phyloP scores from a whole-genome alignment of 2,888 invertebrate species.

The Drosophila nr. perissopoda region DNA sequence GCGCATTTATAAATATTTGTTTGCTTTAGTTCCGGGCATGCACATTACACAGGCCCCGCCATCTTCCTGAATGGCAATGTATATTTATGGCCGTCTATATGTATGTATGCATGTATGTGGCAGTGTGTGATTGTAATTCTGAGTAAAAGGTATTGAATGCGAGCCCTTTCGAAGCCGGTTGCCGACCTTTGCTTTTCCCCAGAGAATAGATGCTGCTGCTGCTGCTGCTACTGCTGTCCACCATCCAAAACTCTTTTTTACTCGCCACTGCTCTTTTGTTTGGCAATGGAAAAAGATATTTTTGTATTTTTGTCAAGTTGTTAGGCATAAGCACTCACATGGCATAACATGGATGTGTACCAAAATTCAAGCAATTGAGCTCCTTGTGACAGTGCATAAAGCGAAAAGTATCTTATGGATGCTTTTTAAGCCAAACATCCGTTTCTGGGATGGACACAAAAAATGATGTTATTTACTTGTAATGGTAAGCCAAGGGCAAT shows the following conservation, averaged over 20 bases:
- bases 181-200: slow-evolving; percentile 63
- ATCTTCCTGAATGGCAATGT: slow-evolving; percentile 33
- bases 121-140: slow-evolving; percentile 36
- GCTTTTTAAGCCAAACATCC: slow-evolving; percentile 38
- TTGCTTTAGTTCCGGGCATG: slow-evolving; percentile 72
- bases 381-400: slow-evolving; percentile 52
- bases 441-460: slow-evolving; percentile 5
- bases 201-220: slow-evolving; percentile 23
- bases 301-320: slow-evolving; percentile 57
- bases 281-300: slow-evolving; percentile 31
- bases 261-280: slow-evolving; percentile 63
- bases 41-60: slow-evolving; percentile 60
- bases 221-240: slow-evolving; percentile 17
- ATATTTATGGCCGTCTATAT: slow-evolving; percentile 20
- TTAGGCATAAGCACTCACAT: slow-evolving; percentile 74
- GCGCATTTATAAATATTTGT: slow-evolving; percentile 80
- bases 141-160: slow-evolving; percentile 66
- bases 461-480: not conserved
- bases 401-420: slow-evolving; percentile 42
- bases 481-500: not conserved
- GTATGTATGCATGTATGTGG: slow-evolving; percentile 11
- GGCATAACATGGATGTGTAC: slow-evolving; percentile 49
- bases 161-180: slow-evolving; percentile 49
- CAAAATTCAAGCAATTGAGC: slow-evolving; percentile 74
- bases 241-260: slow-evolving; percentile 38